phyloP scores from a whole-genome alignment of 2,888 invertebrate species.

The Morpho helenor region DNA sequence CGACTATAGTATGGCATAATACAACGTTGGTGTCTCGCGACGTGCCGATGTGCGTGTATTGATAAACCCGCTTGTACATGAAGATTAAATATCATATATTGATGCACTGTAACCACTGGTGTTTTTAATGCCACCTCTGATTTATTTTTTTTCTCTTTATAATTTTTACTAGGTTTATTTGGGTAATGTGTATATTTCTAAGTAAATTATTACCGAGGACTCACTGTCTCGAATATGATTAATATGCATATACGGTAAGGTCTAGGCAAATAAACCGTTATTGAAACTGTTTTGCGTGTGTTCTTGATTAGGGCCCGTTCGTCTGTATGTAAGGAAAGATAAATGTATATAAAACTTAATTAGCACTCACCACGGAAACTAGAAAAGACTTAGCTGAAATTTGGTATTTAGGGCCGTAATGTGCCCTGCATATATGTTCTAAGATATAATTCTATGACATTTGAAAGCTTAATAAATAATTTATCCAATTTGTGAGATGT shows the following conservation, averaged over 20 bases:
- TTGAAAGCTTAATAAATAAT: no score
- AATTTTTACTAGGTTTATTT: constrained; percentile 68
- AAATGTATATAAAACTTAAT: not conserved
- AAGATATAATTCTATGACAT: no score
- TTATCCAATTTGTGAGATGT: no score
- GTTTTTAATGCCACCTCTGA: constrained; percentile 74
- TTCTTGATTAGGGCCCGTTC: constrained; percentile 55
- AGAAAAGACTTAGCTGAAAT: no score
- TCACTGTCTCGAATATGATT: constrained; percentile 72
- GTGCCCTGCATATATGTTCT: no score
- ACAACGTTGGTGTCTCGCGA: constrained; percentile 61
- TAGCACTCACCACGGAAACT: no score
- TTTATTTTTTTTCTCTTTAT: constrained; percentile 38
- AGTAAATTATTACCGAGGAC: constrained; percentile 75
- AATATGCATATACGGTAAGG: constrained; percentile 69
- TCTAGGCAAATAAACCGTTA: constrained; percentile 75
- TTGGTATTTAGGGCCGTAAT: no score
- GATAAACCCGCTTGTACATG: constrained; percentile 87
- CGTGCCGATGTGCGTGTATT: constrained; percentile 74
- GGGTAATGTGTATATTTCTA: constrained; percentile 76
- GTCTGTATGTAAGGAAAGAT: not conserved
- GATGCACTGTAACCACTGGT: constrained; percentile 82
- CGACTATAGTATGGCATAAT: constrained; percentile 77
- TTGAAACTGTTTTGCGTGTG: constrained; percentile 58
- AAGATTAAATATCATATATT: constrained; percentile 88